These are phyloP conservation scores for Anabacerthia variegaticeps DNA, from an alignment of 2,797 vertebrate genomes.

Conservation along the genomic window DNA sequence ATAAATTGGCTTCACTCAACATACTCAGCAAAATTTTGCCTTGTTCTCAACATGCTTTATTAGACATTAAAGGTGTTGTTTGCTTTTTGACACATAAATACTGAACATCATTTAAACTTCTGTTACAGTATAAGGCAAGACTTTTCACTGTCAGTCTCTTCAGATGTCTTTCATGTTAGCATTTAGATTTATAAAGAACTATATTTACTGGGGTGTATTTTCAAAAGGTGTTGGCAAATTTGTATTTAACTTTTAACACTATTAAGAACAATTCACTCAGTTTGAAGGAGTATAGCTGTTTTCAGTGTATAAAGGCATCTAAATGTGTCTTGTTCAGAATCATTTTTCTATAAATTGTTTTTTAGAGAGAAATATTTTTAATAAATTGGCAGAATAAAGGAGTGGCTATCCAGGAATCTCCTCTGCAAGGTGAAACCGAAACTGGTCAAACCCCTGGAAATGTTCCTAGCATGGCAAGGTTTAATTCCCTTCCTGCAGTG, in stretches of 20 bases:
- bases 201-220: not conserved
- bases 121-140: not conserved
- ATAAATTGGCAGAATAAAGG: not conserved
- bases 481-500: not conserved
- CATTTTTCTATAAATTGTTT: fast-evolving
- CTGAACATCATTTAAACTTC: not conserved
- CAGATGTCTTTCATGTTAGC: not conserved
- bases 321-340: not conserved
- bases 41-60: fast-evolving
- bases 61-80: not conserved
- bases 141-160: not conserved
- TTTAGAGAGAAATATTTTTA: not conserved
- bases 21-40: not conserved
- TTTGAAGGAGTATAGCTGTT: not conserved
- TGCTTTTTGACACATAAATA: not conserved
- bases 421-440: not conserved
- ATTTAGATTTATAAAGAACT: not conserved
- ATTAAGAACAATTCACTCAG: not conserved
- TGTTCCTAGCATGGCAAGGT: not conserved
- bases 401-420: not conserved
- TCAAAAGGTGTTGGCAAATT: not conserved
- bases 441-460: not conserved
- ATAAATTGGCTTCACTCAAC: not conserved
- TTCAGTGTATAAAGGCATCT: not conserved
- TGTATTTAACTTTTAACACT: not conserved